Base-by-base conservation (phyloP, 1,140 invertebrate genomes). In the Trichonephila inaurata region DNA sequence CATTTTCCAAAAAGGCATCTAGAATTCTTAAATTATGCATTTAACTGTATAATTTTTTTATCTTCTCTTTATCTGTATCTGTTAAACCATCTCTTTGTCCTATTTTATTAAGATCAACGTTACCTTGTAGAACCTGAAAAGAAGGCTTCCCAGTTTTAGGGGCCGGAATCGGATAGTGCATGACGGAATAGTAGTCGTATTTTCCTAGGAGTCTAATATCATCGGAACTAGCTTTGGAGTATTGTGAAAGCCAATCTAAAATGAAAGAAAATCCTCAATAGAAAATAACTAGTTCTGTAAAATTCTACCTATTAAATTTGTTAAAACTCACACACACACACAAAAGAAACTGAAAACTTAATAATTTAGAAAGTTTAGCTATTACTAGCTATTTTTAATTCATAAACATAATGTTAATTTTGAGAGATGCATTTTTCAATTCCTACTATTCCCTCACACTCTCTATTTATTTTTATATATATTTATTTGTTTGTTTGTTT, bases 1-100 rank as follows among this genome's bases (percentile, higher is more conserved):
- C n/a, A n/a, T n/a, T 28, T 28, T 28, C 28, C 0, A 28, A 28
- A 28, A 28, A 28, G 28, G 28, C 28, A 28, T 28, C 28, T 28
- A 28, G 1, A 28, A 28, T 28, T 28, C 28, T 1, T 28, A 28
- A 28, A 33, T 40, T 40, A 33, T 77, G 33, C 72, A 77, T 40
- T 77, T 18, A 77, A 33, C 72, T 83, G 28, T 0, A 99, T 99
- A 62, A 19, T 12, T 72, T n/a, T 12, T 6, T 58, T 2, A 91
- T 91, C 24, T 91, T 91, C 19, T 82, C 69, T 12, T 72, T 33
- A 16, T 91, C 89, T 2, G 16, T 33, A 6, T 61, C 2, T 10
- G 89, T 61, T 2, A 60, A 14, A 1, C 5, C 89, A 1, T 18
- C 33, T 19, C 89, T 40, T 21, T 91, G 51, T 64, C 89, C 89